Percentiles rank a stretch among this genome's conserved stretches.
Evolutionary conservation across 2,113 vertebrate species (phyloP).

Genomic region (Oceanodroma tethys): DNA sequence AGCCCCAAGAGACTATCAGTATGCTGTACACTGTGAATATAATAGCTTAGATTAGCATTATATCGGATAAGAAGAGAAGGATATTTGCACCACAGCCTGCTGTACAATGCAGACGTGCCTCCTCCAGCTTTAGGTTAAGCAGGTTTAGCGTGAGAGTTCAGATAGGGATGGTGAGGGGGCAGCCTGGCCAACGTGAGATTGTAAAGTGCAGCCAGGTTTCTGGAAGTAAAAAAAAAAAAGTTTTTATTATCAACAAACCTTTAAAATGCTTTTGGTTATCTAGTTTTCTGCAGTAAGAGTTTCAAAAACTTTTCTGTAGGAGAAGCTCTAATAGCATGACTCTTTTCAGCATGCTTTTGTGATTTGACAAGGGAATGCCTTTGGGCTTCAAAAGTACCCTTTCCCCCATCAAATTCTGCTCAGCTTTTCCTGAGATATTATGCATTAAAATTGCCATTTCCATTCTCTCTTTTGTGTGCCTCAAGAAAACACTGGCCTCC

Average conservation of each 20-base stretch:
- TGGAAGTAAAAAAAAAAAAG: background rate
- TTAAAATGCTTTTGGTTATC: background rate
- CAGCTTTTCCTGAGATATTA: background rate
- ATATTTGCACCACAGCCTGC: background rate
- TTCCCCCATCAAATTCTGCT: background rate
- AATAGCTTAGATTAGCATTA: background rate
- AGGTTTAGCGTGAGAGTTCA: rapidly evolving
- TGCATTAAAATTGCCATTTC: background rate
- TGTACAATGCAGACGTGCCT: background rate
- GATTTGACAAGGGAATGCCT: background rate
- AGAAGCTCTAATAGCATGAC: background rate
- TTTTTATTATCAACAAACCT: background rate
- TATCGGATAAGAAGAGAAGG: background rate
- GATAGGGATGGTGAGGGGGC: background rate
- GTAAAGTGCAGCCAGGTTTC: background rate
- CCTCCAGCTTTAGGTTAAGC: background rate
- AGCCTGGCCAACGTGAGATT: background rate
- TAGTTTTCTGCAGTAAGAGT: background rate
- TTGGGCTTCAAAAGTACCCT: background rate
- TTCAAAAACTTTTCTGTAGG: background rate
- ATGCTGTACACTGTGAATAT: background rate
- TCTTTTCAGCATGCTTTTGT: background rate
- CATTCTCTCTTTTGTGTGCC: background rate
- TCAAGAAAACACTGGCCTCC: background rate
- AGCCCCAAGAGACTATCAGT: background rate